Percentiles rank a stretch among this genome's conserved stretches.
These are phyloP conservation scores for Xyrauchen texanus DNA, from an alignment of 2,113 vertebrate genomes.

Conservation along the genomic window DNA sequence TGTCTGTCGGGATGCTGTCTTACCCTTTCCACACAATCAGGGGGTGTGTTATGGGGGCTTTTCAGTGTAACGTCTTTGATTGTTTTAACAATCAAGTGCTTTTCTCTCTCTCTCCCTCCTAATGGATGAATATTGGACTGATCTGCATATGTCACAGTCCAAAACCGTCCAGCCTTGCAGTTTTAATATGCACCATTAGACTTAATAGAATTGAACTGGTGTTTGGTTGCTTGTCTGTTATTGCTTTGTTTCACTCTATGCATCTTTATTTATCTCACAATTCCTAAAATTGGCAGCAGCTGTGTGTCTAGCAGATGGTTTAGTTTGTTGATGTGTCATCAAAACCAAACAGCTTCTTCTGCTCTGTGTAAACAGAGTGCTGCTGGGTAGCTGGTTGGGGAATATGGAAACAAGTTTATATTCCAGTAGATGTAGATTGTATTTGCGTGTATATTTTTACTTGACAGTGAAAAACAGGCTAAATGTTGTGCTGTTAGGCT, in stretches of 20 bases:
- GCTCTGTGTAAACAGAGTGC: constrained; percentile 41
- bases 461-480: constrained; percentile 60
- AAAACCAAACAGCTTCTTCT: constrained; percentile 41
- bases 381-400: constrained; percentile 47
- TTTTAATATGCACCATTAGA: constrained; percentile 14
- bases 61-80: no score
- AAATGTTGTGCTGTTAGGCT: constrained; percentile 68
- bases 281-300: constrained; percentile 54
- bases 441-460: constrained; percentile 41
- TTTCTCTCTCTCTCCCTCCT: no score
- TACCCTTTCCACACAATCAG: no score
- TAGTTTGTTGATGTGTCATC: constrained; percentile 45
- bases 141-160: no score
- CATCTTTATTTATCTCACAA: constrained; percentile 54
- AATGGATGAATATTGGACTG: no score
- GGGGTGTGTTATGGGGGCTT: no score
- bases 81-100: no score
- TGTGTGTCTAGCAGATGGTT: constrained; percentile 57
- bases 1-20: no score
- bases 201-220: constrained; percentile 12
- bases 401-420: constrained; percentile 56
- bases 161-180: not conserved
- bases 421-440: constrained; percentile 52
- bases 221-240: constrained; percentile 28
- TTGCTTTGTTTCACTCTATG: constrained; percentile 44